Percentiles rank a stretch among this genome's conserved stretches.
phyloP scores from a whole-genome alignment of 2,113 vertebrate species.

The Solea solea region DNA sequence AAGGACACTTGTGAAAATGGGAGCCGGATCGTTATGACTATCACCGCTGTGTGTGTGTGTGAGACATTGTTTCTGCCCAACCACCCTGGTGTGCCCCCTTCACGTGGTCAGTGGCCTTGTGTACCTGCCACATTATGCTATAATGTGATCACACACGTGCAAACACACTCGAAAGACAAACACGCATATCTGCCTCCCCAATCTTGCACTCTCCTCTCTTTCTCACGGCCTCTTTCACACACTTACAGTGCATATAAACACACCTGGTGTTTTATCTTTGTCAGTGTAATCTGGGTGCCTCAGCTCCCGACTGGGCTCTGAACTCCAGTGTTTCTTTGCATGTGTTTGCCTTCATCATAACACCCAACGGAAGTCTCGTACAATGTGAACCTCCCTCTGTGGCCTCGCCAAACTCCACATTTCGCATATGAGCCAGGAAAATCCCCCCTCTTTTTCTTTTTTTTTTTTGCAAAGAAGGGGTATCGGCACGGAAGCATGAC shows the following conservation, averaged over 20 bases:
- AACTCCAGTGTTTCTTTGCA: slow-evolving; percentile 56
- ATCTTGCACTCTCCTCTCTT: slow-evolving; percentile 42
- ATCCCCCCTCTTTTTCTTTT: not conserved
- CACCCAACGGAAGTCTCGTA: slow-evolving; percentile 32
- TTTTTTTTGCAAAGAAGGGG: slow-evolving; percentile 6
- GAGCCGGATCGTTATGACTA: not conserved
- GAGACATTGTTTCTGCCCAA: slow-evolving; percentile 24
- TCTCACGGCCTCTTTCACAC: slow-evolving; percentile 48
- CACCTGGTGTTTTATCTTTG: slow-evolving; percentile 71
- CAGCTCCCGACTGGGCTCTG: slow-evolving; percentile 61
- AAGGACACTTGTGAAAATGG: slow-evolving; percentile 3
- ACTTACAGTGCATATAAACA: slow-evolving; percentile 42
- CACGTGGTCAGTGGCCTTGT: slow-evolving; percentile 15
- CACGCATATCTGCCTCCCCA: slow-evolving; percentile 18
- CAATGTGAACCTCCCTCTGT: slow-evolving; percentile 41
- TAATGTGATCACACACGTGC: slow-evolving; percentile 19
- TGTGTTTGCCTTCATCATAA: slow-evolving; percentile 35
- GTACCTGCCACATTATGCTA: slow-evolving; percentile 33
- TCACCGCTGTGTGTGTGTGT: slow-evolving; percentile 9
- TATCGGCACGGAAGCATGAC: slow-evolving; percentile 26
- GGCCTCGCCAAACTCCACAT: slow-evolving; percentile 20
- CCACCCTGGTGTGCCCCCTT: not conserved
- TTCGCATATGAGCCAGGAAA: slow-evolving; percentile 8
- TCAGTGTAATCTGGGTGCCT: slow-evolving; percentile 68
- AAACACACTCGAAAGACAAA: slow-evolving; percentile 1